Evolutionary conservation across 2,113 vertebrate species (phyloP), one percentile per base, ranked within the genome.

Genomic region (Nettapus auritus): DNA sequence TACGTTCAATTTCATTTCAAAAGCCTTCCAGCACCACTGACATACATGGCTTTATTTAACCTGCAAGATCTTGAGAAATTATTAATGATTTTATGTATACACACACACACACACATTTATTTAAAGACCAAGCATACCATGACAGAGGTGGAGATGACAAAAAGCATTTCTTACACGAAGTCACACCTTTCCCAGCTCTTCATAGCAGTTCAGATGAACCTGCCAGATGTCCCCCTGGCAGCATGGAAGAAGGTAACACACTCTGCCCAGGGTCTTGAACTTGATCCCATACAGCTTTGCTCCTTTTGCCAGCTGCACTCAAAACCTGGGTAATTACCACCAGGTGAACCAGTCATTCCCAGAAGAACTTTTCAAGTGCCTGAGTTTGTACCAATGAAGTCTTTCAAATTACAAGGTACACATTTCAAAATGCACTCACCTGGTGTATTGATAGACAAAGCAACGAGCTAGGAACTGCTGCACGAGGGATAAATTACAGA

Each of bases 241-340:
- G 4, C 0, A 9, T 1, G 42, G 11, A 63, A 12, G 53, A 63
- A 75, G 22, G 6, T 3, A 9, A 40, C 28, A 10, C 33, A 11
- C 29, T 17, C 42, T 48, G 80, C 57, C 88, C 69, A 33, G 22
- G 50, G 26, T 5, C 76, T n/a, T 52, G 21, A 86, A 66, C 46
- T 40, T 17, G 1, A 70, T 25, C 63, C 31, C 33, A 40, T 22
- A 11, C 8, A 2, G 40, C 22, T 66, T 70, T 62, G n/a, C 14
- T 80, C 44, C 76, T 62, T 31, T n/a, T 29, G 81, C 81, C 77
- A 73, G 52, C 8, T 64, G 29, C 46, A 48, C 36, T 67, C 82
- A 40, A 40, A 63, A 28, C 7, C 8, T 11, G 40, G 34, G 31
- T 9, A 23, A 62, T 15, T 18, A 22, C 63, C 31, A 48, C 8